Evolutionary conservation across 2,113 vertebrate species (phyloP), one percentile per base, ranked within the genome.

Genomic region (Megaptera novaeangliae): DNA sequence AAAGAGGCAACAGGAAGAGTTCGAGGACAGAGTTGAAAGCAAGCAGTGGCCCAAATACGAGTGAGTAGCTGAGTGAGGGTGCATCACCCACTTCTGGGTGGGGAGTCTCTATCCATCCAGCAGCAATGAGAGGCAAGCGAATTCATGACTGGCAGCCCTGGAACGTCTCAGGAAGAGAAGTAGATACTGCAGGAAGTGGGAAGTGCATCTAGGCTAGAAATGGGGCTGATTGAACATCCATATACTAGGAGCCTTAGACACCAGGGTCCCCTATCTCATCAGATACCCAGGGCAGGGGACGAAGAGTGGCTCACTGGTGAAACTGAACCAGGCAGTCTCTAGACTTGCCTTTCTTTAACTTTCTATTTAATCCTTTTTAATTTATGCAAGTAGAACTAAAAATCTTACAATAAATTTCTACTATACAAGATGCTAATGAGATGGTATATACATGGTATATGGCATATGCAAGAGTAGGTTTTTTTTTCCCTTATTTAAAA

Each of bases 401-500:
- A 77, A 11, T 63, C 18, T 85, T 59, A 66, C n/a, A 71, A 57
- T 78, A 78, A 68, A 90, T 91, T 88, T 96, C 59, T 68, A 59
- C 41, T 52, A 18, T 44, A 25, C 23, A 93, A 55, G 82, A 93
- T 66, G 34, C 20, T 80, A 61, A 57, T 75, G 44, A 34, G 52
- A 68, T 41, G 41, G 41, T 41, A 6, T 41, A 2, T 72, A 31
- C 7, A 1, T 55, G 17, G 20, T 66, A 49, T 23, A 88, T 46
- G 44, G 36, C n/a, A 61, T 74, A 6, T 49, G 52, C 20, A 31
- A 96, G 6, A 46, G 10, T 39, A 39, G 12, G 3, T 5, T 2
- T 69, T 61, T 87, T 94, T 49, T 21, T 36, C 44, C 20, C 27
- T 88, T 85, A 46, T 72, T 94, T 75, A 89, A 96, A 95, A 88